These are phyloP conservation scores for Scortum barcoo DNA, from an alignment of 2,113 vertebrate species.

Conservation along the genomic window DNA sequence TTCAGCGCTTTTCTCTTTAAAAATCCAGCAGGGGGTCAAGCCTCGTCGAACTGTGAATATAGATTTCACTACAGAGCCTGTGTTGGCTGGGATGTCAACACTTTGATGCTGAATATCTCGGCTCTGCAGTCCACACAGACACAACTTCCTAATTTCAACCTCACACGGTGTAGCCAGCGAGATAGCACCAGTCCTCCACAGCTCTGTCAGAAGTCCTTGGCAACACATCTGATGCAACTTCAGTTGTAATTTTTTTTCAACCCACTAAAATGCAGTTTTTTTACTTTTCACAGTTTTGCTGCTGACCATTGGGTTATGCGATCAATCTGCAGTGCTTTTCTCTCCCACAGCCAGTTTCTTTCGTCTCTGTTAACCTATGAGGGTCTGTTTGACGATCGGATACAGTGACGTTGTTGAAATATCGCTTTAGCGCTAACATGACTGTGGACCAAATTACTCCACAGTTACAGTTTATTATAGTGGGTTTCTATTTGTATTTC, in stretches of 20 bases:
- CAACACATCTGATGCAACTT: slow-evolving; percentile 34
- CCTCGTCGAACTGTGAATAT: not conserved
- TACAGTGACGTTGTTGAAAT: not conserved
- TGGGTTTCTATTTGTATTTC: not conserved
- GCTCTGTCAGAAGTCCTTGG: slow-evolving; percentile 19
- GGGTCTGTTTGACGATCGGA: not conserved
- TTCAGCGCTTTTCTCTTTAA: not conserved
- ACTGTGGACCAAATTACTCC: not conserved
- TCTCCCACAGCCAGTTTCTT: not conserved
- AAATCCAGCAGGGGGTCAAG: not conserved
- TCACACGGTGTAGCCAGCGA: not conserved
- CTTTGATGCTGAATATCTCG: slow-evolving; percentile 28
- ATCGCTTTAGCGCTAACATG: not conserved
- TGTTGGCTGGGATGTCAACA: slow-evolving; percentile 18
- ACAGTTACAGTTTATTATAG: not conserved
- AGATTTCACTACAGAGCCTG: not conserved
- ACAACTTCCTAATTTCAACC: slow-evolving; percentile 23
- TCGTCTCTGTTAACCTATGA: not conserved
- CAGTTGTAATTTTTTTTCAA: not conserved
- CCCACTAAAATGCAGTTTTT: not conserved
- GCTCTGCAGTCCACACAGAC: slow-evolving; percentile 20
- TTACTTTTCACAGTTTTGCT: not conserved
- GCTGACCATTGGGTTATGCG: not conserved
- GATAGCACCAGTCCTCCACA: slow-evolving; percentile 22
- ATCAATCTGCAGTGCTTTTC: not conserved